phyloP scores from a whole-genome alignment of 2,888 invertebrate species.

The Heliconius cydno region DNA sequence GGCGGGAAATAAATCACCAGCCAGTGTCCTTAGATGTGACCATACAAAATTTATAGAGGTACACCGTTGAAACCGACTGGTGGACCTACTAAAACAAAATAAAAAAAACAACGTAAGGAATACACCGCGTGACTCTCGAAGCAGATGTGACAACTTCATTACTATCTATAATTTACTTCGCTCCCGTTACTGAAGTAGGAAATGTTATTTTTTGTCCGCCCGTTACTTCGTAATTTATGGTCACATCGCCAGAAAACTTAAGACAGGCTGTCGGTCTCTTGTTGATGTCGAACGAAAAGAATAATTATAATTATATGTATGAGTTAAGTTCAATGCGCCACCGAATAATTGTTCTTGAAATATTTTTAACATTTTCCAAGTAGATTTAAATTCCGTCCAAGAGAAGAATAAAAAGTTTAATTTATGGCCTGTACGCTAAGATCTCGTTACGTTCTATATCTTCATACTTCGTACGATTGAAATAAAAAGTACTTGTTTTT shows the following conservation, averaged over 20 bases:
- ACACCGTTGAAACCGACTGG: slow-evolving; percentile 63
- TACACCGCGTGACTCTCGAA: slow-evolving; percentile 65
- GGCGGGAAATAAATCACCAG: slow-evolving; percentile 81
- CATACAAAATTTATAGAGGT: slow-evolving; percentile 80
- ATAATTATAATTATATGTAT: slow-evolving; percentile 51
- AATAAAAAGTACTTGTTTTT: slow-evolving; percentile 18
- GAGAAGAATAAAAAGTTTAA: slow-evolving; percentile 45
- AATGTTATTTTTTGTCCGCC: slow-evolving; percentile 70
- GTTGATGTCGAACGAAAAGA: slow-evolving; percentile 48
- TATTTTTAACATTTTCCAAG: slow-evolving; percentile 49
- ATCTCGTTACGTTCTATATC: slow-evolving; percentile 36
- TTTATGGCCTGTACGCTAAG: slow-evolving; percentile 42
- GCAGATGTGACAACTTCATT: slow-evolving; percentile 80
- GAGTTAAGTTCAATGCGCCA: slow-evolving; percentile 51
- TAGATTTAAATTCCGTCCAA: slow-evolving; percentile 48
- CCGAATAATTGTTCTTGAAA: slow-evolving; percentile 51
- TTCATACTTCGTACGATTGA: slow-evolving; percentile 22
- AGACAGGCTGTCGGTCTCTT: slow-evolving; percentile 59
- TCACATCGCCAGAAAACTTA: slow-evolving; percentile 65
- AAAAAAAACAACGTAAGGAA: slow-evolving; percentile 56
- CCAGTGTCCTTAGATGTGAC: slow-evolving; percentile 66
- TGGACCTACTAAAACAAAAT: slow-evolving; percentile 68
- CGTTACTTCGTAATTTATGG: slow-evolving; percentile 76
- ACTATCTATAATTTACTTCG: slow-evolving; percentile 75
- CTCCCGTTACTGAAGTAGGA: slow-evolving; percentile 80